Percentiles rank a stretch among this genome's conserved stretches.
These are phyloP conservation scores for Periphyllus acericola DNA, from an alignment of 2,888 invertebrate species.

Conservation along the genomic window DNA sequence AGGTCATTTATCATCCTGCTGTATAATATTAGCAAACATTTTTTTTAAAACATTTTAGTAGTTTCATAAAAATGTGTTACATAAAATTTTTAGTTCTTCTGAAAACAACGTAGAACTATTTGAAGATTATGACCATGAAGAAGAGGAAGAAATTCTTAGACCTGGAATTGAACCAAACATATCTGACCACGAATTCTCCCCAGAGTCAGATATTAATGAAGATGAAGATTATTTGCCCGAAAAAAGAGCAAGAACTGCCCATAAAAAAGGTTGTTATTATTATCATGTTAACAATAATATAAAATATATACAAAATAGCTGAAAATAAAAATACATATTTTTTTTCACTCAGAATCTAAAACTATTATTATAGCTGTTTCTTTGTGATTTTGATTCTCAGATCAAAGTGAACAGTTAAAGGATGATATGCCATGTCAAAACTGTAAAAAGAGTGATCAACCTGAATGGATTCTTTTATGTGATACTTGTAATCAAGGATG, in stretches of 20 bases:
- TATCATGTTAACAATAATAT: background rate
- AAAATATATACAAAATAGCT: background rate
- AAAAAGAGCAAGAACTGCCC: conserved; percentile 85
- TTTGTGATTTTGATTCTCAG: background rate
- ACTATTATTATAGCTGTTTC: background rate
- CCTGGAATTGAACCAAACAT: conserved; percentile 63
- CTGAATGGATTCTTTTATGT: conserved; percentile 96
- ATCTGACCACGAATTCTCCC: conserved; percentile 89
- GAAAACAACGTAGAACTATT: conserved; percentile 69
- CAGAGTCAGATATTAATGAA: conserved; percentile 85
- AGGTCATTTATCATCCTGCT: no score
- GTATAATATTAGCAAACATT: no score
- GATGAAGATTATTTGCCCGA: conserved; percentile 77
- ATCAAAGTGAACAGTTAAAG: conserved; percentile 19
- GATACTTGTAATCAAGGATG: conserved; percentile 97
- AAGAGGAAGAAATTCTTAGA: conserved; percentile 67
- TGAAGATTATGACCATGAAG: conserved; percentile 69
- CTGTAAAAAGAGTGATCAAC: conserved; percentile 91
- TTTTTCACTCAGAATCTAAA: no score
- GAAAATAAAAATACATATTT: conserved; percentile 1
- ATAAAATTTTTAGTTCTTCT: conserved; percentile 44
- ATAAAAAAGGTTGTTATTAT: conserved; percentile 69
- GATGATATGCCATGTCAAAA: conserved; percentile 86
- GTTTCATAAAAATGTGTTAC: conserved; percentile 1
- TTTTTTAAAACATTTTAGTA: background rate